A percentile compares a stretch with the other conserved stretches of the same genome.
Evolutionary conservation across 2,113 vertebrate genomes (phyloP).

Genomic region (Amphiprion percula): DNA sequence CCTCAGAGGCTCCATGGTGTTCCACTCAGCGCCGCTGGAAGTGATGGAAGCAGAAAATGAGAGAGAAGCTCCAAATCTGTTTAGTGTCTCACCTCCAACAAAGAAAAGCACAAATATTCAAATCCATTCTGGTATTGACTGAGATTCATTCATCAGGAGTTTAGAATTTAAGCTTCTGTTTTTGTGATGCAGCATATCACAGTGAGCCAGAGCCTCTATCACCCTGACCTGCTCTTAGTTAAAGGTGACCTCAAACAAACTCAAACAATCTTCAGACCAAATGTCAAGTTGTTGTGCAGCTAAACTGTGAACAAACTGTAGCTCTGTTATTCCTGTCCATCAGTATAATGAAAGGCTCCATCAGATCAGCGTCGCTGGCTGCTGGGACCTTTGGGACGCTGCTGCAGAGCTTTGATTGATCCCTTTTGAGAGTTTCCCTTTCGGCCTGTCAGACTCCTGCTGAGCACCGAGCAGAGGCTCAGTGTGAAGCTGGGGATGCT

Average conservation of each 20-base stretch:
- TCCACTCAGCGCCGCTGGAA: background rate
- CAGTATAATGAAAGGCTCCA: background rate
- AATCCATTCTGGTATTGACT: background rate
- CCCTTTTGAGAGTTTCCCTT: conserved; percentile 20
- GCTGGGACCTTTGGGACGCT: conserved; percentile 29
- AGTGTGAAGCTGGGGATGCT: conserved; percentile 8
- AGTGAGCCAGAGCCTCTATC: background rate
- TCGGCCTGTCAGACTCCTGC: conserved; percentile 31
- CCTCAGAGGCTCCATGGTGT: background rate
- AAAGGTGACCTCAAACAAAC: background rate
- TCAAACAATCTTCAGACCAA: background rate
- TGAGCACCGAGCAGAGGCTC: conserved; percentile 29
- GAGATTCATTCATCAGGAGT: too few relatives aligned
- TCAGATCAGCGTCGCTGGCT: background rate
- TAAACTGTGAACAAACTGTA: background rate
- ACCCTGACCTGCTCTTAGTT: background rate
- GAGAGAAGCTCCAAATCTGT: background rate
- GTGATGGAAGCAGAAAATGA: background rate
- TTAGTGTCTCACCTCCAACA: conserved; percentile 13
- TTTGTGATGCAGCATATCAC: background rate
- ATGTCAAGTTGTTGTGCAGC: background rate
- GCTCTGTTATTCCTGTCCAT: background rate
- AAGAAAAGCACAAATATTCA: conserved; percentile 1
- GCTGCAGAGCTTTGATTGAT: conserved; percentile 38
- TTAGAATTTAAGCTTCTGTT: too few relatives aligned